A percentile compares a stretch with the other conserved stretches of the same genome.
These are phyloP conservation scores for Triplophysa tibetana DNA, from an alignment of 2,113 vertebrate genomes.

Conservation along the genomic window DNA sequence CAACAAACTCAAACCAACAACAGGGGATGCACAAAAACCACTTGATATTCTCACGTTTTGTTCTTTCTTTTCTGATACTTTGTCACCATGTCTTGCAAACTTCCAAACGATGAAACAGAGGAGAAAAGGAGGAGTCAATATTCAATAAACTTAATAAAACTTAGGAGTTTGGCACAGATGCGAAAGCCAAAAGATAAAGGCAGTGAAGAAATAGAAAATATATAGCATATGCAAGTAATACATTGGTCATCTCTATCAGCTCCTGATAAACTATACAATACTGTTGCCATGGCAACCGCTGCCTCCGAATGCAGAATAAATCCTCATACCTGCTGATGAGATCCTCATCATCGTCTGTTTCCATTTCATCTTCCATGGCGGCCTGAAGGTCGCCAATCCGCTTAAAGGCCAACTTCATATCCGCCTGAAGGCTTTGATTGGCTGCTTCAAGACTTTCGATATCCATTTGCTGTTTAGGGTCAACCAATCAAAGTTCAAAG, in stretches of 20 bases:
- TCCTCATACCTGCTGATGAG: slow-evolving; percentile 89
- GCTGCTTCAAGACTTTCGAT: slow-evolving; percentile 94
- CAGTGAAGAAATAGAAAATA: background rate
- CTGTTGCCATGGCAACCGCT: slow-evolving; percentile 4
- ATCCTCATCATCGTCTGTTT: slow-evolving; percentile 95
- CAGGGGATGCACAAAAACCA: slow-evolving; percentile 48
- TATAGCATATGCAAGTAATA: background rate
- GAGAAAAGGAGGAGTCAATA: slow-evolving; percentile 46
- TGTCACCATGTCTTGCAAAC: slow-evolving; percentile 98
- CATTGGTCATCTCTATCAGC: background rate
- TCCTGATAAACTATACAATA: slow-evolving; percentile 17
- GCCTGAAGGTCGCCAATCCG: slow-evolving; percentile 97
- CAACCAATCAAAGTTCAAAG: background rate
- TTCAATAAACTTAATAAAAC: slow-evolving; percentile 4
- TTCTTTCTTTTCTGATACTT: slow-evolving; percentile 99
- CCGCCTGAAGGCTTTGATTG: slow-evolving; percentile 95
- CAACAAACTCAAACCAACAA: slow-evolving; percentile 19
- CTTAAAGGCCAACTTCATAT: slow-evolving; percentile 98
- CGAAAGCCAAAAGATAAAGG: background rate
- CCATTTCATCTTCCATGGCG: slow-evolving; percentile 98
- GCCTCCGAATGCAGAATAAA: background rate
- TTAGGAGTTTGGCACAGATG: background rate
- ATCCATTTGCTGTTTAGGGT: slow-evolving; percentile 88
- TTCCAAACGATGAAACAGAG: slow-evolving; percentile 70
- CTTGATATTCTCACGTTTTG: slow-evolving; percentile 91